Conservation (phyloP, 2,113 vertebrate species). For the Ptilorrhoa leucosticta region DNA sequence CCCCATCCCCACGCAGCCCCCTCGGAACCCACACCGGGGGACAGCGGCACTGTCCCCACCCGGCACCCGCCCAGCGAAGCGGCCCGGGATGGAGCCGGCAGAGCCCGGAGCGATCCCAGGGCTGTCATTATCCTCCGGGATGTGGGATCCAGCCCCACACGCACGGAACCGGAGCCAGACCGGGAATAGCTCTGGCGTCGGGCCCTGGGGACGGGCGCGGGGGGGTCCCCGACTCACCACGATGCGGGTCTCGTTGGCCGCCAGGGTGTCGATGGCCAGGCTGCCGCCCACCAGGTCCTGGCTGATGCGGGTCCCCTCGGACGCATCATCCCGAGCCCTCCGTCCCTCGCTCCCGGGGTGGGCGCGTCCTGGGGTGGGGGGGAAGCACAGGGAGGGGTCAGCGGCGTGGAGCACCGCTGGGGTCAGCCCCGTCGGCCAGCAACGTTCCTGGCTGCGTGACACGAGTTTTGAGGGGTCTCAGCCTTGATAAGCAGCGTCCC, state of each 20-base stretch:
- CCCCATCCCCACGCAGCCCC: not conserved
- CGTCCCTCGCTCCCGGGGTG: not conserved
- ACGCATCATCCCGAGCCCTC: slow-evolving; percentile 29
- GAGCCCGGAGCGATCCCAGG: not conserved
- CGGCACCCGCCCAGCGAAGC: not conserved
- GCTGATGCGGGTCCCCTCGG: slow-evolving; percentile 63
- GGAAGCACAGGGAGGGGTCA: not conserved
- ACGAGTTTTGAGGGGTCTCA: not conserved
- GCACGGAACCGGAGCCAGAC: not conserved
- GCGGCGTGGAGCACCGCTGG: not conserved
- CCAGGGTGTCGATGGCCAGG: slow-evolving; percentile 81
- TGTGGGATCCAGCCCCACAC: not conserved
- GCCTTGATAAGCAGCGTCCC: fast-evolving
- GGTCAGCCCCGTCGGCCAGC: not conserved
- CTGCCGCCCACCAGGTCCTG: slow-evolving; percentile 76
- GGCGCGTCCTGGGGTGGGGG: slow-evolving; percentile 4
- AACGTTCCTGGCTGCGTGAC: not conserved
- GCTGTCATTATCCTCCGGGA: not conserved
- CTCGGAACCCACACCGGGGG: not conserved
- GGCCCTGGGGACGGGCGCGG: not conserved
- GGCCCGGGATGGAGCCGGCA: not conserved
- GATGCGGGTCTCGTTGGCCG: slow-evolving; percentile 77
- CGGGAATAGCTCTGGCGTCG: not conserved
- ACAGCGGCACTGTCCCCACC: not conserved
- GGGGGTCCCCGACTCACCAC: slow-evolving; percentile 75